These are phyloP conservation scores for Oligia strigilis DNA, from an alignment of 2,888 invertebrate species.

Conservation along the genomic window DNA sequence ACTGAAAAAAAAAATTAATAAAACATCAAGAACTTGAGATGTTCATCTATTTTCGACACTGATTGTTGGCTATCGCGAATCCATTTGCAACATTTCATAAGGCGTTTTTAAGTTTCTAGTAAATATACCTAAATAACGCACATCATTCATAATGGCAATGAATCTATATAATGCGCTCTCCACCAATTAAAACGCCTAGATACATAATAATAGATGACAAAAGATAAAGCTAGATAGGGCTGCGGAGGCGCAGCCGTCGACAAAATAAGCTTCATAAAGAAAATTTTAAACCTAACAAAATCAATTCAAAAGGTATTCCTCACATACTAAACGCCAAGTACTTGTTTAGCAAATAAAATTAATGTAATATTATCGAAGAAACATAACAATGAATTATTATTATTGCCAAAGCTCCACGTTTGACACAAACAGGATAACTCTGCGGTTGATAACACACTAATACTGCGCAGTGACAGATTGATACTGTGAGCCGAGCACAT, in stretches of 20 bases:
- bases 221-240: no score
- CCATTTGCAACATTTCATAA: not conserved
- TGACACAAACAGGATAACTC: constrained; percentile 55
- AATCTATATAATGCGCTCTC: not conserved
- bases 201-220: not conserved
- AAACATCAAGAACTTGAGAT: not conserved
- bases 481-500: constrained; percentile 6
- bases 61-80: not conserved
- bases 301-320: not conserved
- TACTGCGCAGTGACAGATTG: constrained; percentile 41
- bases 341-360: constrained; percentile 2
- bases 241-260: not conserved
- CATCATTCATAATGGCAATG: not conserved
- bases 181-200: not conserved
- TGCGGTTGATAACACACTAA: constrained; percentile 37
- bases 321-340: not conserved
- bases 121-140: not conserved
- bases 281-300: not conserved
- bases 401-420: constrained; percentile 24
- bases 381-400: constrained; percentile 28
- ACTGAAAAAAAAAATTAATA: not conserved
- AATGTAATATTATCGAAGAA: constrained; percentile 22
- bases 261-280: not conserved
- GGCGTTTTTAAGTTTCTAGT: no score
- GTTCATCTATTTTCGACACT: not conserved